phyloP scores from a whole-genome alignment of 2,888 invertebrate species.

The Tiliacea aurago region DNA sequence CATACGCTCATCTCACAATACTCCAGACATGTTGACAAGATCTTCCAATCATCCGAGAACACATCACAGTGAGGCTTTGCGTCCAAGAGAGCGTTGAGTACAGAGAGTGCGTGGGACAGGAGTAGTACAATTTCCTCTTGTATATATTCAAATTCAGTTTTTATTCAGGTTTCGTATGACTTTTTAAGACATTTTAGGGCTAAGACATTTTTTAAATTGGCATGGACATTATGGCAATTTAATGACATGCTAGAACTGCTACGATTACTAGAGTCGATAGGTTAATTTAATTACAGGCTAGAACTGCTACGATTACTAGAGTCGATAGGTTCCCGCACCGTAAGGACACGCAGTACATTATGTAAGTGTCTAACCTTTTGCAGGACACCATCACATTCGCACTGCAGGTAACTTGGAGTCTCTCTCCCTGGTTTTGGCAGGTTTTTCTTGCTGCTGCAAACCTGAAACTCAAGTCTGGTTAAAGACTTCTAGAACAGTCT shows the following conservation, averaged over 20 bases:
- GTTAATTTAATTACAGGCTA: background rate
- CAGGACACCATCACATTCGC: background rate
- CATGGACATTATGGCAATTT: too few relatives aligned
- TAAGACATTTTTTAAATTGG: too few relatives aligned
- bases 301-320: background rate
- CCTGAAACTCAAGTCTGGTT: too few relatives aligned
- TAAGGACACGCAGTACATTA: background rate
- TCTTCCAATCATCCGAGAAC: too few relatives aligned
- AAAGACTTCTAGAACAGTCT: too few relatives aligned
- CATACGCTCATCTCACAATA: too few relatives aligned
- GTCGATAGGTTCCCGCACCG: background rate
- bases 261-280: background rate
- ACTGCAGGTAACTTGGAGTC: background rate
- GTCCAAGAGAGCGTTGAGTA: too few relatives aligned
- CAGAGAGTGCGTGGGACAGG: too few relatives aligned
- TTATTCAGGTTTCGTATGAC: background rate
- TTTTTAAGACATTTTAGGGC: background rate
- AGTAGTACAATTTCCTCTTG: background rate
- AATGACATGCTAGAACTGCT: background rate
- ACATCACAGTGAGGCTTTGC: too few relatives aligned
- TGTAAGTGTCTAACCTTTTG: background rate
- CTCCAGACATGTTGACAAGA: too few relatives aligned
- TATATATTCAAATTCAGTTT: background rate
- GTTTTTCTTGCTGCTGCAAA: too few relatives aligned
- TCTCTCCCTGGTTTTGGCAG: background rate